Conservation (phyloP, 2,888 invertebrate genomes). For the Apomyelois bistriatella region DNA sequence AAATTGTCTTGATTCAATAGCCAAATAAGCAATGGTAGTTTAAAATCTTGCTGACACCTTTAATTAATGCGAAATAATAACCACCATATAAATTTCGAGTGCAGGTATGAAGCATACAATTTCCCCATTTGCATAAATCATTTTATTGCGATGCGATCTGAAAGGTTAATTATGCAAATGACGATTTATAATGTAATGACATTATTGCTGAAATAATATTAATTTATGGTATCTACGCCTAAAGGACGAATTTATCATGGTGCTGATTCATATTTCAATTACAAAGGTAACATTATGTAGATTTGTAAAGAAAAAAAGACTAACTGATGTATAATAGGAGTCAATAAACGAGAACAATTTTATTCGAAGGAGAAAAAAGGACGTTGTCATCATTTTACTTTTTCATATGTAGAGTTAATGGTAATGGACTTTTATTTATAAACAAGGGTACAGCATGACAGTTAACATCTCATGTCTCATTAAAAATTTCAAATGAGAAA, state of each 20-base stretch:
- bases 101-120: background rate
- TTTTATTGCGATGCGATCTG: background rate
- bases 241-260: background rate
- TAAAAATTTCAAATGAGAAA: too few species aligned
- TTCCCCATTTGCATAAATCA: conserved; percentile 1
- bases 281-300: too few species aligned
- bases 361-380: too few species aligned
- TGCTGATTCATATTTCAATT: background rate
- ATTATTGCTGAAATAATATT: background rate
- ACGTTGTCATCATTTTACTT: too few species aligned
- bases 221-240: background rate
- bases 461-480: too few species aligned
- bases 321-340: too few species aligned
- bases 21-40: too few species aligned
- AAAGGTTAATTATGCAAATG: conserved; percentile 1
- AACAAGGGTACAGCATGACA: too few species aligned
- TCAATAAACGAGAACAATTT: too few species aligned
- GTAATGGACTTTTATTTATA: too few species aligned
- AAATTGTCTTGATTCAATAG: too few species aligned
- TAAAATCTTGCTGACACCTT: background rate
- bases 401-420: too few species aligned
- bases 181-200: background rate
- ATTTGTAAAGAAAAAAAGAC: background rate
- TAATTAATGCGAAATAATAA: background rate
- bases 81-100: background rate